Evolutionary conservation across 1,140 invertebrate genomes (phyloP), one percentile per base, ranked within the genome.

Genomic region (Drosophila kohkoa): DNA sequence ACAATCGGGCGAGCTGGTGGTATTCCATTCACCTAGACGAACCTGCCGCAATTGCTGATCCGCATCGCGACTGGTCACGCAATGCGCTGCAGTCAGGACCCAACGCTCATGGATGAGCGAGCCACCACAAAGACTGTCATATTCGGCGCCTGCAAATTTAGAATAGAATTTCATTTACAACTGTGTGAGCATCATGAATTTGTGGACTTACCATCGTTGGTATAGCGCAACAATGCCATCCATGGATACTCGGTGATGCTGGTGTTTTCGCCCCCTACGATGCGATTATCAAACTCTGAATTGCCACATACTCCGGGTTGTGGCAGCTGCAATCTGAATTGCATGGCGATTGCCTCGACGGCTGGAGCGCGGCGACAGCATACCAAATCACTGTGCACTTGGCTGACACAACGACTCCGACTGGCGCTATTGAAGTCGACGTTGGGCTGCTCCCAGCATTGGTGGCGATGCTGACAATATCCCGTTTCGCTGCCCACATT

Each of bases 1-100:
- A 4, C 77, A 46, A 35, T 75, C 52, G 5, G 32, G 54, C 11
- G 28, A 35, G 10, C 10, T 25, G 11, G 59, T 62, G 13, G 63
- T 48, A 11, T 85, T 74, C 81, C 78, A 86, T 5, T 85, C 81
- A 1, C 75, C 82, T 35, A 86, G 30, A 1, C 82, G 82, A 2
- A 72, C 75, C 5, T 65, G 45, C 11, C 48, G 38, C 46, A 66
- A 25, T 0, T 43, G 16, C 1, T 58, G 20, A 1, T n/a, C 6
- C 4, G 15, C 35, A 8, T 32, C 41, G 20, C 4, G 11, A 0
- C 6, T 11, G 1, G 65, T 30, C 28, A 81, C 59, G 55, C 82
- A 85, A 8, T 85, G 82, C 1, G 77, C 82, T 4, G 81, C 77
- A 0, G 82, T 85, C 5, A 86, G 28, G 0, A 86, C 58, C 75